Base-by-base conservation (phyloP, 2,797 vertebrate species). In the Megalops cyprinoides region DNA sequence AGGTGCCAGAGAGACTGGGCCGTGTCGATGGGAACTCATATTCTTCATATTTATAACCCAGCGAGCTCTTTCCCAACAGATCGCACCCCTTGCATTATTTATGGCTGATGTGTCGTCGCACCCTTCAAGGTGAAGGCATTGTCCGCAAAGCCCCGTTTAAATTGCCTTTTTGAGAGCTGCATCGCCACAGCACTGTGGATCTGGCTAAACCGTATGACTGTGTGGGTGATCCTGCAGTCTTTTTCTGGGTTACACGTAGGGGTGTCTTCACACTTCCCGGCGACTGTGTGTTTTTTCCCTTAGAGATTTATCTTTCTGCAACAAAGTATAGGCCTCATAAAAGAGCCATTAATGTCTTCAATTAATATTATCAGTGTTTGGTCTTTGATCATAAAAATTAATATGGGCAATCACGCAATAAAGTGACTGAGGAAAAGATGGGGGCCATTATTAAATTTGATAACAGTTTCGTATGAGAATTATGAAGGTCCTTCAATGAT, bases 1-100 rank as follows among this genome's bases (percentile, higher is more conserved):
- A 39, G 65, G 65, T 79, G 78, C 78, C 78, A 44, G 78, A 55
- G 12, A 56, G 78, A 79, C 78, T 71, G 44, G 78, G 20, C 49
- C 39, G 46, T 42, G 65, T 79, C 78, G 53, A 79, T 79, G 39
- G n/a, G 23, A 20, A 69, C 49, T 79, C 78, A 23, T 42, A 53
- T 55, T 71, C 65, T 2, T 79, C 31, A 71, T 79, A 79, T 79
- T 73, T 79, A 79, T 79, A 79, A 53, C 49, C 34, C 65, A 18
- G 20, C n/a, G 53, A 7, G 18, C 20, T 58, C n/a, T 25, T 58
- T 28, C 34, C 65, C 18, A 20, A 23, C 37, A 69, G 65, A 69
- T 69, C 20, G 34, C 42, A 71, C 34, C 62, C n/a, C 7, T 49
- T 79, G 67, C 67, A 79, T 79, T 73, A 79, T 79, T 79, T 79